Conservation (phyloP, 2,888 invertebrate species). For the Sarcophaga rosellei region DNA sequence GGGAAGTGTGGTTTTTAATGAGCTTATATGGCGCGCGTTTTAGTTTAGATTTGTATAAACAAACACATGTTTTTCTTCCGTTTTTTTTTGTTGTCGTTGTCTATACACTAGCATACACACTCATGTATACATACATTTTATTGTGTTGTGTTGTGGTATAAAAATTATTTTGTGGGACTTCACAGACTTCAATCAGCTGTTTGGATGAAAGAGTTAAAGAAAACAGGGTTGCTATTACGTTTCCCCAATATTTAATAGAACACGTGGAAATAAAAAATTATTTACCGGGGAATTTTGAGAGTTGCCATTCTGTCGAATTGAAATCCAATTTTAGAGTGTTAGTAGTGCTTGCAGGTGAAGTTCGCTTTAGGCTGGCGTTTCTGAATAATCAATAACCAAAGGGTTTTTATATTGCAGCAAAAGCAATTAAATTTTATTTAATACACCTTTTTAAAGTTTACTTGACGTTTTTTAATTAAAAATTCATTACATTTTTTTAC, state of each 20-base stretch:
- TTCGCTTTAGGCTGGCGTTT: too few species aligned
- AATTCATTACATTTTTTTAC: too few species aligned
- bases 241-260: neutral
- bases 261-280: neutral
- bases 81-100: conserved; percentile 32
- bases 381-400: too few species aligned
- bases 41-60: conserved; percentile 26
- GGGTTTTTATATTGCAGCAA: too few species aligned
- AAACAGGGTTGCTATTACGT: conserved; percentile 35
- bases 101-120: neutral
- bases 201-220: conserved; percentile 27
- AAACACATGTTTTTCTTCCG: conserved; percentile 53
- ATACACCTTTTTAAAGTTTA: neutral
- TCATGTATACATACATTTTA: neutral
- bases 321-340: too few species aligned
- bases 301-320: too few species aligned
- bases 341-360: too few species aligned
- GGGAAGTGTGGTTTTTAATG: conserved; percentile 3
- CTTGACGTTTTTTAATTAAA: too few species aligned
- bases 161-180: conserved; percentile 10
- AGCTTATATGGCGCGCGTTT: conserved; percentile 50
- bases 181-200: conserved; percentile 60
- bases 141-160: conserved; percentile 29
- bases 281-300: neutral
- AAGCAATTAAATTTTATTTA: too few species aligned